Evolutionary conservation across 2,113 vertebrate species (phyloP).

Genomic region (Melanostigma gelatinosum): DNA sequence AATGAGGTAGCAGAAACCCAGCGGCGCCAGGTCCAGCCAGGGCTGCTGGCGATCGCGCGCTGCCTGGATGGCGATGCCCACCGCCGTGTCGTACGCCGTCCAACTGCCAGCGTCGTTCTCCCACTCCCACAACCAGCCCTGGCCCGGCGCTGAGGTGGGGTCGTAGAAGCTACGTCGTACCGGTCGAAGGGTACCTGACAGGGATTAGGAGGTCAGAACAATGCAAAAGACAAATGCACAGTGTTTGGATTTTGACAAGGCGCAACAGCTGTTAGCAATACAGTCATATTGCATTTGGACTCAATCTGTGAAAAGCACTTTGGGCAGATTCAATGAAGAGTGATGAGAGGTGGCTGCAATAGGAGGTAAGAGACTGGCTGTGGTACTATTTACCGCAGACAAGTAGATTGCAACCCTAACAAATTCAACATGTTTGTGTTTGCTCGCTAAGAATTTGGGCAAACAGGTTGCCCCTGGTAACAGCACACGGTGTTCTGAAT

Average conservation of each 20-base stretch:
- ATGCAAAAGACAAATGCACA: neutral
- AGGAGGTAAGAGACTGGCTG: slow-evolving; percentile 10
- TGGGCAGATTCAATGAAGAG: neutral
- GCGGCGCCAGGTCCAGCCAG: slow-evolving; percentile 95
- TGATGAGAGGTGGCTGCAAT: neutral
- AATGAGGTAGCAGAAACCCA: slow-evolving; percentile 98
- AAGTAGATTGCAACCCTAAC: slow-evolving; percentile 51
- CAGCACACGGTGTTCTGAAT: slow-evolving; percentile 71
- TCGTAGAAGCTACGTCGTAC: slow-evolving; percentile 97
- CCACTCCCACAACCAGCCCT: slow-evolving; percentile 99
- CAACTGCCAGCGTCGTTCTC: slow-evolving; percentile 94
- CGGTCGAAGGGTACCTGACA: slow-evolving; percentile 92
- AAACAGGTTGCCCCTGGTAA: slow-evolving; percentile 79
- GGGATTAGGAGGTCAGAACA: slow-evolving; percentile 8
- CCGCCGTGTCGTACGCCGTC: slow-evolving; percentile 98
- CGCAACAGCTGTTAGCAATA: neutral
- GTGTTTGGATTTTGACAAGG: neutral
- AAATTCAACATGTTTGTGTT: slow-evolving; percentile 71
- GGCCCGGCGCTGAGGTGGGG: slow-evolving; percentile 93
- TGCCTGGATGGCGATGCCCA: slow-evolving; percentile 97
- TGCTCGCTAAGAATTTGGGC: slow-evolving; percentile 74
- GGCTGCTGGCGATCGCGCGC: slow-evolving; percentile 97
- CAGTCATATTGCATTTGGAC: neutral
- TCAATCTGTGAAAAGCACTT: neutral
- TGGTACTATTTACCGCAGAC: slow-evolving; percentile 30